These are phyloP conservation scores for Synaphobranchus kaupii DNA, from an alignment of 2,797 vertebrate species.

Conservation along the genomic window DNA sequence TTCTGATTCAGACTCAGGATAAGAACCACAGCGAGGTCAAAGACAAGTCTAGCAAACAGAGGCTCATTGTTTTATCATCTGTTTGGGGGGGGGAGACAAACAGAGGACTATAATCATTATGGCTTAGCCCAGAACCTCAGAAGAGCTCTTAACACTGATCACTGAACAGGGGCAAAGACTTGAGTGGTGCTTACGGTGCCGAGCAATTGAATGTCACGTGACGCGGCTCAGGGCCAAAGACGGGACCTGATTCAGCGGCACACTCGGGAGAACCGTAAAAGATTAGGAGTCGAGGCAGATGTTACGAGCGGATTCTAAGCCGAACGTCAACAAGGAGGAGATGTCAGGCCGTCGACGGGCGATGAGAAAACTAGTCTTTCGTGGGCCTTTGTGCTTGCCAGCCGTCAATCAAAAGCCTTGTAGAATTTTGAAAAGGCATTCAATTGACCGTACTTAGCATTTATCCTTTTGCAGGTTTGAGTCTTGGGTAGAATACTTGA, in stretches of 20 bases:
- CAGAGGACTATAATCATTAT: slow-evolving; percentile 13
- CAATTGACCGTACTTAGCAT: not conserved
- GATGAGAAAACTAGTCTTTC: not conserved
- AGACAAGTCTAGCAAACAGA: not conserved
- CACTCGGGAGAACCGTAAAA: slow-evolving; percentile 11
- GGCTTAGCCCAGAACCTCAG: slow-evolving; percentile 4
- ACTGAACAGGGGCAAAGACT: slow-evolving; percentile 4
- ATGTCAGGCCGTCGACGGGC: not conserved
- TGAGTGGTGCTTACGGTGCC: not conserved
- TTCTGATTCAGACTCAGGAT: not conserved
- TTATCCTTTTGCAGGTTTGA: not conserved
- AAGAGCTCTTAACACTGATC: slow-evolving; percentile 14
- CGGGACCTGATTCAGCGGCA: not conserved
- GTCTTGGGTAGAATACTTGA: not conserved
- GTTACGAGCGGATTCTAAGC: not conserved
- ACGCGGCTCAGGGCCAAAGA: not conserved
- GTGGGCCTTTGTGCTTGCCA: not conserved
- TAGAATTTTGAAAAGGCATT: not conserved
- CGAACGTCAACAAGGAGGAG: not conserved
- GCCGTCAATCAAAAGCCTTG: not conserved
- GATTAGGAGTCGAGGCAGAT: slow-evolving; percentile 12
- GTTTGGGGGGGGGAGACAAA: not conserved
- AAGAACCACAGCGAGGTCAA: not conserved
- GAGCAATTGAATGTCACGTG: not conserved
- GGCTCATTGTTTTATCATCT: slow-evolving; percentile 14